These are phyloP conservation scores for Meteorus colon DNA, from an alignment of 2,888 invertebrate genomes.

Conservation along the genomic window DNA sequence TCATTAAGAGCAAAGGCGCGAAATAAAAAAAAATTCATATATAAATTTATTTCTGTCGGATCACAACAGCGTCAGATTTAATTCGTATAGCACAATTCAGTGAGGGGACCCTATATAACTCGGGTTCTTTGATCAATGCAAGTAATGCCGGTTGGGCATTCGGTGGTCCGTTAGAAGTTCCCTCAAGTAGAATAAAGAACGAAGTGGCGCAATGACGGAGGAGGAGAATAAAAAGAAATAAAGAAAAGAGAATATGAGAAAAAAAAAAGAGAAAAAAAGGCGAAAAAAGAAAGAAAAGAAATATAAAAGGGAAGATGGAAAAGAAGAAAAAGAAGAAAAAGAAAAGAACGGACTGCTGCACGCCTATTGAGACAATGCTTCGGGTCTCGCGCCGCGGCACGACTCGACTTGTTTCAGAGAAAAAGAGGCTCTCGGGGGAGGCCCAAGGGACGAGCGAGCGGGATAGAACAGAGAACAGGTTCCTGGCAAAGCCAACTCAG, in stretches of 20 bases:
- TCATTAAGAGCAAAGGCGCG: background rate
- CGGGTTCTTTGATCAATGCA: background rate
- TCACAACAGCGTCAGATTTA: conserved; percentile 3
- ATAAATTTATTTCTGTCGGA: background rate
- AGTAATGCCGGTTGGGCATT: conserved; percentile 6
- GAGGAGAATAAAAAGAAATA: background rate
- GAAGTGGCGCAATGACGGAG: background rate
- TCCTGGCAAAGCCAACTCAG: conserved; percentile 60
- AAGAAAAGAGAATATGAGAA: background rate
- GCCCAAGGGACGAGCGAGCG: conserved; percentile 40
- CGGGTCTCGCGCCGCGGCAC: conserved; percentile 17
- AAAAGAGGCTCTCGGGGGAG: conserved; percentile 28
- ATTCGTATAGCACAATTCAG: background rate
- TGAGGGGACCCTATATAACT: background rate
- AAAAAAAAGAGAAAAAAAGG: background rate
- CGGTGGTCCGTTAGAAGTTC: conserved; percentile 2
- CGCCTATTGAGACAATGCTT: conserved; percentile 41
- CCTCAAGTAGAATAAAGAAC: conserved; percentile 9
- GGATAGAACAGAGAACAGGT: conserved; percentile 63
- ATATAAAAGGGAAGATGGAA: background rate
- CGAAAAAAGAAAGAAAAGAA: background rate
- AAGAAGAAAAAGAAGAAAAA: background rate
- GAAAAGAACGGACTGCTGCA: background rate
- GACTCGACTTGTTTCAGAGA: conserved; percentile 33
- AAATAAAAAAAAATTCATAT: background rate